Conservation (phyloP, 2,113 vertebrate genomes). For the Gambusia affinis region DNA sequence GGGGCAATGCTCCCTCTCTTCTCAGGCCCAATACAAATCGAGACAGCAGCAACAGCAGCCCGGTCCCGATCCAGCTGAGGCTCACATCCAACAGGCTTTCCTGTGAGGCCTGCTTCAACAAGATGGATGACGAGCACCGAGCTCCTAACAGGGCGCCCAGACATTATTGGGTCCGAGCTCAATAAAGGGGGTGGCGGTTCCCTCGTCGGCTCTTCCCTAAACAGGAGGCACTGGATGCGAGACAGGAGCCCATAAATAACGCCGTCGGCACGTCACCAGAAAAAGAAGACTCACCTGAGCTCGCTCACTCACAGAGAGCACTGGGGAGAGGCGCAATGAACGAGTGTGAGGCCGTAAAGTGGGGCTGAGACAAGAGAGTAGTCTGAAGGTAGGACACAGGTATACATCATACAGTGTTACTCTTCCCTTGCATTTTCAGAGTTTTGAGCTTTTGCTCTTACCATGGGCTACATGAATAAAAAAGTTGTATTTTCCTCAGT, state of each 20-base stretch:
- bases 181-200: slow-evolving; percentile 76
- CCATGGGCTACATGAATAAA: background rate
- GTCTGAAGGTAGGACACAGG: slow-evolving; percentile 21
- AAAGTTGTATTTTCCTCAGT: background rate
- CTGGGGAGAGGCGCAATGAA: slow-evolving; percentile 49
- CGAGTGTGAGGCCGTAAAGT: slow-evolving; percentile 13
- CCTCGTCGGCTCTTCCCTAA: slow-evolving; percentile 69
- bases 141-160: slow-evolving; percentile 74
- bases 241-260: slow-evolving; percentile 83
- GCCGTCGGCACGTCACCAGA: slow-evolving; percentile 54
- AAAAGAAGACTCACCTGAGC: slow-evolving; percentile 68
- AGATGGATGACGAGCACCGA: slow-evolving; percentile 72
- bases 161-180: slow-evolving; percentile 74
- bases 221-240: slow-evolving; percentile 73
- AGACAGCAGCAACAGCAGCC: slow-evolving; percentile 11
- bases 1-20: slow-evolving; percentile 22
- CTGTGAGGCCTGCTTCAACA: slow-evolving; percentile 73
- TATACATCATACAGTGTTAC: background rate
- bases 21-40: slow-evolving; percentile 43
- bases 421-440: background rate
- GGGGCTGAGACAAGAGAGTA: background rate
- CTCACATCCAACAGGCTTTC: slow-evolving; percentile 47
- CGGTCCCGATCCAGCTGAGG: slow-evolving; percentile 65
- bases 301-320: slow-evolving; percentile 49
- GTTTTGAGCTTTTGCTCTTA: background rate